phyloP scores from a whole-genome alignment of 1,140 invertebrate species.

The Euwallacea similis region DNA sequence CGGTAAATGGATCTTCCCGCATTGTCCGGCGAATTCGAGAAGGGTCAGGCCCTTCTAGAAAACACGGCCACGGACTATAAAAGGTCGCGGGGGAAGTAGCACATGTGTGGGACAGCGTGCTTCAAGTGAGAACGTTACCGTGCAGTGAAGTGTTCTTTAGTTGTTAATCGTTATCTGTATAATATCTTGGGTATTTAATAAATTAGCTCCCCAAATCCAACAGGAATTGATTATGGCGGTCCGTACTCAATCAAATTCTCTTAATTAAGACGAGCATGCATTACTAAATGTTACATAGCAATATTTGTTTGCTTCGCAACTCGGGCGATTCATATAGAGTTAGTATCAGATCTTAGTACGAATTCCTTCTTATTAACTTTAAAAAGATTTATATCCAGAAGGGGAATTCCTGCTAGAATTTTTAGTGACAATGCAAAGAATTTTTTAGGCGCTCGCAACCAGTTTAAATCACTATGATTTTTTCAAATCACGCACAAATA shows the following conservation, averaged over 20 bases:
- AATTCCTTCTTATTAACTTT: slow-evolving; percentile 51
- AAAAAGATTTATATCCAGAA: slow-evolving; percentile 51
- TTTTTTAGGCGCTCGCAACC: slow-evolving; percentile 20
- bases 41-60: too few relatives aligned
- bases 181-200: too few relatives aligned
- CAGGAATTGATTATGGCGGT: slow-evolving; percentile 30
- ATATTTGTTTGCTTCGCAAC: slow-evolving; percentile 52
- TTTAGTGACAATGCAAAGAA: slow-evolving; percentile 33
- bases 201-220: neutral
- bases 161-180: too few relatives aligned
- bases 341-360: slow-evolving; percentile 48
- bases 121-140: too few relatives aligned
- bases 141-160: too few relatives aligned
- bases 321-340: slow-evolving; percentile 55
- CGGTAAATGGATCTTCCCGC: too few relatives aligned
- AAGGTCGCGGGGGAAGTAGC: too few relatives aligned
- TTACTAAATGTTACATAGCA: slow-evolving; percentile 49
- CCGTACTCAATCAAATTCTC: slow-evolving; percentile 19
- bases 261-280: slow-evolving; percentile 2
- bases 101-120: too few relatives aligned
- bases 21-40: too few relatives aligned
- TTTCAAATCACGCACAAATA: slow-evolving; percentile 1
- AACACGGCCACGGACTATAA: too few relatives aligned
- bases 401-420: slow-evolving; percentile 39
- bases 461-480: slow-evolving; percentile 24